Evolutionary conservation across 2,113 vertebrate genomes (phyloP), one percentile per base, ranked within the genome.

Genomic region (Menidia beryllina): DNA sequence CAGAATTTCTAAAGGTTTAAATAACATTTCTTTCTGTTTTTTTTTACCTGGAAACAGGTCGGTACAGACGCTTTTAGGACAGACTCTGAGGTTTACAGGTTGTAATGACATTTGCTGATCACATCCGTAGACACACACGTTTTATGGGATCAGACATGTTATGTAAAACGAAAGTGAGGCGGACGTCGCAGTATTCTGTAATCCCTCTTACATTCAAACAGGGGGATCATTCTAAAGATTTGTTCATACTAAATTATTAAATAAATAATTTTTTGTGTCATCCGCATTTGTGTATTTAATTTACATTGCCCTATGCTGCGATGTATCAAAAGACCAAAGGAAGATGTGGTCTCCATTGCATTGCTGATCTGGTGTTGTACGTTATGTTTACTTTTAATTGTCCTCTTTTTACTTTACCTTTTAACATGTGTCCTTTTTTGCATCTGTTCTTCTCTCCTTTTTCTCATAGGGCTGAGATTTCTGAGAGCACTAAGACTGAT

Each of bases 401-500:
- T 17, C 9, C 30, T 27, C 67, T 9, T 53, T 45, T 9, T 23
- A 26, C 43, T n/a, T n/a, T 9, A 14, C 41, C 23, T 48, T 10
- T 25, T 69, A 20, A 69, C 67, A n/a, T n/a, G 15, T 48, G 9
- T 57, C 12, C 62, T 1, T 79, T 0, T 72, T 0, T 66, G 0
- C 82, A 79, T 77, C 20, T 39, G 21, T 69, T 2, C 34, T 53
- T 67, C n/a, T n/a, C n/a, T n/a, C 49, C 69, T 20, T 25, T 72
- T 17, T 72, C 51, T 74, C 81, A 2, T 91, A 99, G 98, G 98
- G 90, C 95, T 99, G 92, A 96, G 98, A 89, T 99, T 99, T 94
- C 95, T 99, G 92, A 95, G 98, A 94, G 98, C 98, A 30, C 94
- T 99, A 86, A 94, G 98, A 89, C 92, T 99, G 94, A 99, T 99